Evolutionary conservation across 2,797 vertebrate genomes (phyloP), one percentile per base, ranked within the genome.

Genomic region (Enteromius afrohamiltoni): DNA sequence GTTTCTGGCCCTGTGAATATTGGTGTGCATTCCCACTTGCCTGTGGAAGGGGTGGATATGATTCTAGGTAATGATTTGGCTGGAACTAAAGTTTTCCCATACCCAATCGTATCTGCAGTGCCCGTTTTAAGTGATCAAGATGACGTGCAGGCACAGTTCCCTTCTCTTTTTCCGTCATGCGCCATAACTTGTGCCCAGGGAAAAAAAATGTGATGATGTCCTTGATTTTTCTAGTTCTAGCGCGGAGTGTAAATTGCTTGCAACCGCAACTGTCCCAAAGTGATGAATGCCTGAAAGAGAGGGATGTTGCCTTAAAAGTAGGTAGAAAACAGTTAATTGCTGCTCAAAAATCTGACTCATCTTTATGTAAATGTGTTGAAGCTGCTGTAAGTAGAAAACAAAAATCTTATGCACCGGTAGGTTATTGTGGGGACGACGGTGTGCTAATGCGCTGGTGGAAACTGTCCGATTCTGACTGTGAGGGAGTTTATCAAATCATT

Each of bases 381-480:
- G 49, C 49, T 17, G 49, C 16, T 17, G 16, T 16, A 19, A 16
- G 17, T 4, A 16, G 47, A 5, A 17, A 4, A 16, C 3, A 49
- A 49, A 16, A 16, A 1, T 49, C 47, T 5, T 14, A 49, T 49
- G 47, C 0, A 16, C 47, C 16, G 47, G 47, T 49, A 49, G 16
- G 47, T 17, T 49, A 49, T 17, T 49, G 47, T 49, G 17, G 47
- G 47, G 47, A 49, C 0, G 16, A 49, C 17, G 47, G 47, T 6
- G 47, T 49, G 47, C 47, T 49, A 5, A 49, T 49, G 47, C 47
- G 4, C 4, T 49, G 47, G 47, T 49, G 49, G 16, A 51, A 51
- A 0, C 49, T 0, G 49, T 2, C 16, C 1, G 16, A 51, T 0
- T 17, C 5, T 6, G 49, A 51, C 0, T 1, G 8, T 51, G 5